A percentile compares a stretch with the other conserved stretches of the same genome.
phyloP scores from a whole-genome alignment of 2,113 vertebrate species.

The Sciurus niger region DNA sequence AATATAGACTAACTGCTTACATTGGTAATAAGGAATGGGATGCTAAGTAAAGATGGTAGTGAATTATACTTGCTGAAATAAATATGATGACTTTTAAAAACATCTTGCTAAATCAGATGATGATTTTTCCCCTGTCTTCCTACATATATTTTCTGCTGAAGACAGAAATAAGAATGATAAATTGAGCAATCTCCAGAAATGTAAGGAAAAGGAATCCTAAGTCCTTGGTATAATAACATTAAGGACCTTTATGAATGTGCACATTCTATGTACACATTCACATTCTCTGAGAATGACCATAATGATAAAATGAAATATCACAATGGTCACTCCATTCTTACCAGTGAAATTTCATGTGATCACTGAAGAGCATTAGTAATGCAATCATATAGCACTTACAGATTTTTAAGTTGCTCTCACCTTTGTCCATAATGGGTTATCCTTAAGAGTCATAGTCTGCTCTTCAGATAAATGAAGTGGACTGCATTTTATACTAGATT shows the following conservation, averaged over 20 bases:
- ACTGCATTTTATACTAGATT: not conserved
- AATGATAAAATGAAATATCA: not conserved
- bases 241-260: not conserved
- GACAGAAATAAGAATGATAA: constrained; percentile 4
- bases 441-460: not conserved
- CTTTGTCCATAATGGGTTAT: not conserved
- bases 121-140: constrained; percentile 12
- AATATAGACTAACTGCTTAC: not conserved
- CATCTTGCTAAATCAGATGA: not conserved
- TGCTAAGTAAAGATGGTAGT: not conserved
- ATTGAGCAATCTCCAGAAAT: not conserved
- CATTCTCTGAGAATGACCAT: not conserved
- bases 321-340: not conserved
- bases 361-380: not conserved
- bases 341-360: not conserved
- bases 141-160: constrained; percentile 24
- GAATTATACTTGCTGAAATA: constrained; percentile 20
- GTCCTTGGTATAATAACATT: not conserved
- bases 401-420: not conserved
- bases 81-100: constrained; percentile 25
- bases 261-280: not conserved
- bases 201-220: not conserved
- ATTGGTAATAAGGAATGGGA: not conserved
- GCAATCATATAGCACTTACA: not conserved
- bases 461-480: not conserved